Evolutionary conservation across 2,888 invertebrate species (phyloP).

Genomic region (Drosophila dives): DNA sequence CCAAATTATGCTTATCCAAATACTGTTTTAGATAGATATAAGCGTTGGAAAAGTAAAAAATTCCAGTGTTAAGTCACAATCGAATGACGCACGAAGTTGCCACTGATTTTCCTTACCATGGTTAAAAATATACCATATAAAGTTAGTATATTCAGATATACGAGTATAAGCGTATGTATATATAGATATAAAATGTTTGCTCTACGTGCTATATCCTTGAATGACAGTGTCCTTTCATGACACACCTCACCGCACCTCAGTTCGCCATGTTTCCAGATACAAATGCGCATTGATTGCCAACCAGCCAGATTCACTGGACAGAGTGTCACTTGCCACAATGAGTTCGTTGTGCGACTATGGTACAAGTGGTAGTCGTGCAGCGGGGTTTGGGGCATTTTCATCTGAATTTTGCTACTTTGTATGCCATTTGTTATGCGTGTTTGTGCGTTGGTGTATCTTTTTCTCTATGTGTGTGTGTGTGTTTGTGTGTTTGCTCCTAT

Average conservation of each 20-base stretch:
- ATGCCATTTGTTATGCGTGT: constrained; percentile 65
- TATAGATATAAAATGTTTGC: constrained; percentile 23
- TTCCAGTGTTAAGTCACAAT: constrained; percentile 66
- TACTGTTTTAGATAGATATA: constrained; percentile 56
- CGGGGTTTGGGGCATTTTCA: constrained; percentile 10
- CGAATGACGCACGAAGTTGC: constrained; percentile 73
- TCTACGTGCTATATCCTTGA: constrained; percentile 59
- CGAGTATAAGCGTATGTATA: background rate
- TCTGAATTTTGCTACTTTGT: constrained; percentile 54
- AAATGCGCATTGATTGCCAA: constrained; percentile 72
- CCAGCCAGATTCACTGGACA: constrained; percentile 18
- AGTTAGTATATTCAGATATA: constrained; percentile 9
- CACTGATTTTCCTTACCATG: constrained; percentile 46
- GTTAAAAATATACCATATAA: constrained; percentile 40
- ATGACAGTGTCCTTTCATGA: constrained; percentile 48
- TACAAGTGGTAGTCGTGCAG: constrained; percentile 51
- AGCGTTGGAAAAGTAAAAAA: constrained; percentile 44
- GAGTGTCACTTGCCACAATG: constrained; percentile 61
- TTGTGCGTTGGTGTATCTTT: constrained; percentile 7
- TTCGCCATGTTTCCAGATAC: constrained; percentile 41
- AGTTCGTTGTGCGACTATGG: constrained; percentile 65
- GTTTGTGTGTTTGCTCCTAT: constrained; percentile 42
- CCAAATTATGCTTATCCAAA: constrained; percentile 61
- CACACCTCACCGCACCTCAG: constrained; percentile 28
- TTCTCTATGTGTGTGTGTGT: constrained; percentile 9